phyloP scores from a whole-genome alignment of 2,797 vertebrate species.

The Melanitta fusca region DNA sequence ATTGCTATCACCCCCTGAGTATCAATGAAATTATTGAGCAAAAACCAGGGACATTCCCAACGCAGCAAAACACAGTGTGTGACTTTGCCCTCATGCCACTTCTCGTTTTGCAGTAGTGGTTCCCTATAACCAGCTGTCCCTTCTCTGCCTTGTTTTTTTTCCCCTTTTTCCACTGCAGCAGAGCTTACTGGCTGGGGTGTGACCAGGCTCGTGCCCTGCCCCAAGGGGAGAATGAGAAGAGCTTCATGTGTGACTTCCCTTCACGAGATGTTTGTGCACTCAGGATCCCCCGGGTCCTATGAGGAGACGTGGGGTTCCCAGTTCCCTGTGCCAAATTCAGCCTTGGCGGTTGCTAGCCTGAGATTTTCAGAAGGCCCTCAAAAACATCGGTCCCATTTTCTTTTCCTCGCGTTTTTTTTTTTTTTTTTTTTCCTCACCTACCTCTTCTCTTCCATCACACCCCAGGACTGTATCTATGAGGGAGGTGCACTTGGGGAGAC shows the following conservation, averaged over 20 bases:
- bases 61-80: neutral
- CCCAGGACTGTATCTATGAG: neutral
- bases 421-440: neutral
- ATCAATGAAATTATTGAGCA: constrained; percentile 46
- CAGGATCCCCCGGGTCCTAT: neutral
- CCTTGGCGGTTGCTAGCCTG: neutral
- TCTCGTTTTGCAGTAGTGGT: constrained; percentile 26
- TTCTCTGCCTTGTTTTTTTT: neutral
- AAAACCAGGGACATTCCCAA: constrained; percentile 34
- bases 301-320: neutral
- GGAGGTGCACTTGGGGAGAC: neutral
- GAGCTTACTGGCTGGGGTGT: neutral
- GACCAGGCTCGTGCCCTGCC: neutral
- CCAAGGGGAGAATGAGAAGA: neutral
- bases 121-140: neutral
- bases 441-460: neutral
- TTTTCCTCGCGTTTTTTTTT: neutral
- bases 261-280: neutral
- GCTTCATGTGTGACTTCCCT: neutral
- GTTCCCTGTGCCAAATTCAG: neutral
- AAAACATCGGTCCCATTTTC: neutral
- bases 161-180: neutral
- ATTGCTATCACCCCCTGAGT: neutral
- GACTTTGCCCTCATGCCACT: constrained; percentile 17
- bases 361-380: neutral